Evolutionary conservation across 1,140 invertebrate genomes (phyloP).

Genomic region (Camponotus pennsylvanicus): DNA sequence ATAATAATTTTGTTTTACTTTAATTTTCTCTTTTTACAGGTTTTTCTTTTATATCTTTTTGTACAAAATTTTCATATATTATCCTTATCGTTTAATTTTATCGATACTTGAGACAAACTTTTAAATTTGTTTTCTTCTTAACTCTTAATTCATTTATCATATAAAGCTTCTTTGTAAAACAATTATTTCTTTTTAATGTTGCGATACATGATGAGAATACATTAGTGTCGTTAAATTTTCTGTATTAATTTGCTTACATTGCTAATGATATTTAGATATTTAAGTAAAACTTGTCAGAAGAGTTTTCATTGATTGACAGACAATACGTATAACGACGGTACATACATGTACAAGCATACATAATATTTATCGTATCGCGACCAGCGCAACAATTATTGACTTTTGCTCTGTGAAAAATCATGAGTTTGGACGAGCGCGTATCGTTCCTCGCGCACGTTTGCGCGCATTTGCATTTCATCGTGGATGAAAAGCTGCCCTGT

Average conservation of each 20-base stretch:
- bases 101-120: not conserved
- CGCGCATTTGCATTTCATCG: not conserved
- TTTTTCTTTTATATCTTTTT: not conserved
- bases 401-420: constrained; percentile 1
- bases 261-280: not conserved
- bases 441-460: not conserved
- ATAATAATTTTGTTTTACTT: not conserved
- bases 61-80: not conserved
- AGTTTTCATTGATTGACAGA: not conserved
- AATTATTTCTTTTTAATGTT: not conserved
- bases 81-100: not conserved
- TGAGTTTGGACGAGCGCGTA: not conserved
- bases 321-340: too few species aligned
- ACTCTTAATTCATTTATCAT: not conserved
- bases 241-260: not conserved
- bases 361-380: not conserved
- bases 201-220: not conserved
- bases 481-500: not conserved
- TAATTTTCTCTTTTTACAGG: not conserved
- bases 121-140: not conserved
- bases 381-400: not conserved
- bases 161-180: not conserved
- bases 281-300: not conserved
- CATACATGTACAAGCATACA: not conserved
- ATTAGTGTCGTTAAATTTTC: constrained; percentile 21